phyloP scores from a whole-genome alignment of 2,888 invertebrate species.

The Epinotia bilunana region DNA sequence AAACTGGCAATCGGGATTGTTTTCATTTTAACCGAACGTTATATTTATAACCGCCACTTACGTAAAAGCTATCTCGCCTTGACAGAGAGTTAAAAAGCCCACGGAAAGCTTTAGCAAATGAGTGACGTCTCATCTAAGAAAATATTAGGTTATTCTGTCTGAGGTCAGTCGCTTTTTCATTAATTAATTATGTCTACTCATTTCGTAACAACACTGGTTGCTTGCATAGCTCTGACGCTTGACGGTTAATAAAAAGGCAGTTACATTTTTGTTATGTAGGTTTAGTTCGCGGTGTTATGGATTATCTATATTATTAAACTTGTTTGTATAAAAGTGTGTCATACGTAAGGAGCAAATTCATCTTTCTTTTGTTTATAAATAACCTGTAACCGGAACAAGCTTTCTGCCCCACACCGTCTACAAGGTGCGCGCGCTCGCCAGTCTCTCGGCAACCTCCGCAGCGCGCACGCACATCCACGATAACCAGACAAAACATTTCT shows the following conservation, averaged over 20 bases:
- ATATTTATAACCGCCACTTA: slow-evolving; percentile 35
- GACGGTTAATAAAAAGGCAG: slow-evolving; percentile 31
- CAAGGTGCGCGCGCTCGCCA: slow-evolving; percentile 74
- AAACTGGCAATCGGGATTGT: slow-evolving; percentile 39
- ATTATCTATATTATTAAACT: slow-evolving; percentile 49
- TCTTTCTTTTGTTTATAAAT: slow-evolving; percentile 81
- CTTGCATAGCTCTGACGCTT: slow-evolving; percentile 30
- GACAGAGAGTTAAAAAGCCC: slow-evolving; percentile 43
- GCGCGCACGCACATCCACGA: slow-evolving; percentile 66
- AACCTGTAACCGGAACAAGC: slow-evolving; percentile 81
- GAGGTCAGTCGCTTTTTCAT: slow-evolving; percentile 28
- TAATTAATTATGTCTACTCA: slow-evolving; percentile 28
- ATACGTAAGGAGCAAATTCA: slow-evolving; percentile 74
- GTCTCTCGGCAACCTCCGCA: slow-evolving; percentile 69
- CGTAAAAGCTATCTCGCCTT: slow-evolving; percentile 42
- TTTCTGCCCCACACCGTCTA: slow-evolving; percentile 80
- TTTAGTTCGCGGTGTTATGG: slow-evolving; percentile 19
- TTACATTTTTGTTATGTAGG: slow-evolving; percentile 33
- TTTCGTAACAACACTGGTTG: slow-evolving; percentile 24
- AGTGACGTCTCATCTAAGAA: slow-evolving; percentile 42
- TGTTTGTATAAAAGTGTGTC: slow-evolving; percentile 76
- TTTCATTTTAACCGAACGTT: slow-evolving; percentile 35
- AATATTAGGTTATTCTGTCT: slow-evolving; percentile 20
- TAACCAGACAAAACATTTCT: slow-evolving; percentile 53
- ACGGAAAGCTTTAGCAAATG: slow-evolving; percentile 29